phyloP scores from a whole-genome alignment of 2,888 invertebrate genomes.

The Eilema sororculum region DNA sequence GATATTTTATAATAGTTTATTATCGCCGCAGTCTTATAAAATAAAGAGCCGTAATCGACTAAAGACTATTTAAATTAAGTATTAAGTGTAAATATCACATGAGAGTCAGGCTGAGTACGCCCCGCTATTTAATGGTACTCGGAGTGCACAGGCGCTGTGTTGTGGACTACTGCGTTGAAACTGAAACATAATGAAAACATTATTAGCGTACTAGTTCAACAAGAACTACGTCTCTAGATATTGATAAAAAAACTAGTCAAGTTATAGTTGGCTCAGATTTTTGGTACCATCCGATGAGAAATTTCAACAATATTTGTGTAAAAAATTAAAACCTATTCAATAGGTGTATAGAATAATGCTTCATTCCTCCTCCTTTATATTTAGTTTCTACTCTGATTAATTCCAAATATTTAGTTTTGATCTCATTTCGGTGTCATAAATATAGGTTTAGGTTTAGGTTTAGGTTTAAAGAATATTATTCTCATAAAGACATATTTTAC shows the following conservation, averaged over 20 bases:
- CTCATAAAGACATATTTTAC: no score
- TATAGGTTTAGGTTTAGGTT: no score
- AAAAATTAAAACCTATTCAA: no score
- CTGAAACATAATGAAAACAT: conserved; percentile 57
- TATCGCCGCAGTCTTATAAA: conserved; percentile 86
- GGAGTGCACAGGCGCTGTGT: conserved; percentile 81
- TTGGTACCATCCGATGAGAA: no score
- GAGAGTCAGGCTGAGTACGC: conserved; percentile 66
- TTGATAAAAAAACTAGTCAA: background rate
- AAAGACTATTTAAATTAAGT: conserved; percentile 82
- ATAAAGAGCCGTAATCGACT: conserved; percentile 77
- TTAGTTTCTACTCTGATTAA: no score
- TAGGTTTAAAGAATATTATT: no score
- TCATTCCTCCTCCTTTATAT: no score
- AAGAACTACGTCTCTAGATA: background rate
- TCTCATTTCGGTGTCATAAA: no score
- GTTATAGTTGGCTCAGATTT: no score
- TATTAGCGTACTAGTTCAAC: background rate
- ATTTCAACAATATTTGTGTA: no score
- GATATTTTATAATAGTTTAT: conserved; percentile 78
- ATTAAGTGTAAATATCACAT: conserved; percentile 85
- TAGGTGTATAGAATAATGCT: no score
- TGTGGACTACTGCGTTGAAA: conserved; percentile 86
- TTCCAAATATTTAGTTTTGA: no score
- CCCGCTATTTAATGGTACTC: conserved; percentile 71